Evolutionary conservation across 2,797 vertebrate species (phyloP), one percentile per base, ranked within the genome.

Genomic region (Cyprinodon diabolis): DNA sequence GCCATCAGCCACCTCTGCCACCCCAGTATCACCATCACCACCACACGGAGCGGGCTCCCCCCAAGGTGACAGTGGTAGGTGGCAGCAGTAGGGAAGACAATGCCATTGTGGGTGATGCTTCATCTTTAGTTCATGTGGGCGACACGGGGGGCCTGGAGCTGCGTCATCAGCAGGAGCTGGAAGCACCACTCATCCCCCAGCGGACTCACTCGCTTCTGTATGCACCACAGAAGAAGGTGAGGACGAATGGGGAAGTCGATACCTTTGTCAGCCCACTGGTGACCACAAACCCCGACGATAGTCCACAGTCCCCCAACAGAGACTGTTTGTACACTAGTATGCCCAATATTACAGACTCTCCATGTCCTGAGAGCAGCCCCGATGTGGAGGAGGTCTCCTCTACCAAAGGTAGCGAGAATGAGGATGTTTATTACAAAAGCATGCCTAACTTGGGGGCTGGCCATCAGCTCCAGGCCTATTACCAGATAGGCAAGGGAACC

Each of bases 121-220:
- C 98, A 0, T 98, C 98, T 84, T 87, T 99, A 90, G 97, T 98
- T 95, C 97, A 96, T 56, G 88, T 97, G 1, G 96, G 89, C 1
- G 90, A 91, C 75, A 43, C 92, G 0, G 92, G 88, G 83, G 96
- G 96, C 79, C 95, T 98, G 43, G 96, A 96, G 89, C 95, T 97
- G 84, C 97, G 96, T 88, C 93, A 91, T 73, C 96, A 96, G 93
- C 96, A 93, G 70, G 96, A 97, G 84, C 95, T 99, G 4, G 97
- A 99, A 91, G 98, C 97, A 0, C 98, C 98, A 0, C 97, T 99
- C 85, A 99, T 99, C 85, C 98, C 98, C 71, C 98, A 99, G 90
- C 95, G 98, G 95, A 99, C 98, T 97, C 98, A 99, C 95, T 99
- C 98, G 83, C 97, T 99, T 95, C 96, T 99, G 91, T 99, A 99